Conservation (phyloP, 2,888 invertebrate genomes). For the Tanypteryx hageni region DNA sequence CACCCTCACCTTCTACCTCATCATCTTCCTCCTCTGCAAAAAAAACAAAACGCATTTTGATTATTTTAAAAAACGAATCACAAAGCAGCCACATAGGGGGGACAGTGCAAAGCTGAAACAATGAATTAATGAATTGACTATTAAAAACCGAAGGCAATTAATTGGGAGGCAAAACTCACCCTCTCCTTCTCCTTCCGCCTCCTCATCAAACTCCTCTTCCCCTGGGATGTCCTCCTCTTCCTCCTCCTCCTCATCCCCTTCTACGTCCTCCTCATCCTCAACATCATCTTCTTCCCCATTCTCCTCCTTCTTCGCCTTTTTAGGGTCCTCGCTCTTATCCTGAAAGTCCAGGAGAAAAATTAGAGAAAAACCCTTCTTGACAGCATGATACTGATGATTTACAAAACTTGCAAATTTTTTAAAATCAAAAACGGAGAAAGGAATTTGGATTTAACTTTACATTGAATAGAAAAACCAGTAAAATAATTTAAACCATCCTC, state of each 20-base stretch:
- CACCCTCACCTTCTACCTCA: constrained; percentile 81
- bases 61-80: no score
- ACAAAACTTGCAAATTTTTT: no score
- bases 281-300: constrained; percentile 85
- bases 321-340: constrained; percentile 86
- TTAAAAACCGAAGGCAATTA: neutral
- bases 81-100: no score
- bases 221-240: constrained; percentile 76
- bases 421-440: no score
- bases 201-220: constrained; percentile 63
- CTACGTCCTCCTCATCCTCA: constrained; percentile 80
- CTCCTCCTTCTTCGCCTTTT: constrained; percentile 89
- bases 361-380: no score
- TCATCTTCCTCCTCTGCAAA: constrained; percentile 77
- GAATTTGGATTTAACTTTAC: no score
- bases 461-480: no score
- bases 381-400: no score
- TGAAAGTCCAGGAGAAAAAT: constrained; percentile 72
- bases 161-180: neutral
- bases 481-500: no score
- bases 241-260: constrained; percentile 80
- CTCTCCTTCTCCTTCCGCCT: constrained; percentile 58
- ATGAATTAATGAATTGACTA: no score
- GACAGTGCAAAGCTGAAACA: no score
- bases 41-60: neutral